A percentile compares a stretch with the other conserved stretches of the same genome.
phyloP scores from a whole-genome alignment of 2,797 vertebrate genomes.

The Halcyon leucocephala region DNA sequence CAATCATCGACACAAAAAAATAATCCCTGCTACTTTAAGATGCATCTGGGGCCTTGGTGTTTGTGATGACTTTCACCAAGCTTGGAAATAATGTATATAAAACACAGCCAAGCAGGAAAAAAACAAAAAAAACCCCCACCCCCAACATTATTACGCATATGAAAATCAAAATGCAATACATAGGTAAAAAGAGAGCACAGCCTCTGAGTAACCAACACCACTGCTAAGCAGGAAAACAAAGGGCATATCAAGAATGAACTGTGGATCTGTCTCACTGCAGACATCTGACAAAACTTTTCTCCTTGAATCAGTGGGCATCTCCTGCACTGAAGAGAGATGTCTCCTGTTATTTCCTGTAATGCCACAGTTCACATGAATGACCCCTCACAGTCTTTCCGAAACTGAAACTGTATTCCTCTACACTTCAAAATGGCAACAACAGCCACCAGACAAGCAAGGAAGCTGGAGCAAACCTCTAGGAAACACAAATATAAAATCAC shows the following conservation, averaged over 20 bases:
- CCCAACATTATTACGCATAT: rapidly evolving
- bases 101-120: not conserved
- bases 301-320: not conserved
- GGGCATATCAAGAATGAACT: not conserved
- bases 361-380: not conserved
- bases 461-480: not conserved
- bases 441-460: not conserved
- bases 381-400: not conserved
- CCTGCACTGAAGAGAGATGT: rapidly evolving
- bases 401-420: not conserved
- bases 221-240: not conserved
- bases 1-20: not conserved
- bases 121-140: not conserved
- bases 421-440: not conserved
- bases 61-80: not conserved
- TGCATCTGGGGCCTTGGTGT: not conserved
- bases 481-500: not conserved
- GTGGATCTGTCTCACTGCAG: not conserved
- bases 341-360: not conserved
- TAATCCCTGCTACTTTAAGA: not conserved
- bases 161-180: not conserved
- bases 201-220: not conserved
- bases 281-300: not conserved
- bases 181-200: not conserved
- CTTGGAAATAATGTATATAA: not conserved